A percentile compares a stretch with the other conserved stretches of the same genome.
These are phyloP conservation scores for Sinocyclocheilus rhinocerous DNA, from an alignment of 2,113 vertebrate species.

Conservation along the genomic window DNA sequence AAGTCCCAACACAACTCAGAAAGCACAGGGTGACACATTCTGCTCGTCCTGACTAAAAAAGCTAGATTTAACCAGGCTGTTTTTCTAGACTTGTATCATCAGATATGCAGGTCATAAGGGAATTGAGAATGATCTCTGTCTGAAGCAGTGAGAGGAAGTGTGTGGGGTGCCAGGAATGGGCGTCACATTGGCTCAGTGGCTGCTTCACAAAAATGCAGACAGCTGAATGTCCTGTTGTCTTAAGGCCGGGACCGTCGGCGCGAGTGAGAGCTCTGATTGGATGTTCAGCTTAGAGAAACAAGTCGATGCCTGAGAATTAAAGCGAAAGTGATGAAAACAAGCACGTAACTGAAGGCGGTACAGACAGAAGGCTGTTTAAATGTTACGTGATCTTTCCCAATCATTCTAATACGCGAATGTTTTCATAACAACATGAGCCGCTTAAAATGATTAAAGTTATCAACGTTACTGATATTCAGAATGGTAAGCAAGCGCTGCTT, in stretches of 20 bases:
- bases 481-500: too few relatives aligned
- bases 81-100: conserved; percentile 13
- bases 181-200: not conserved
- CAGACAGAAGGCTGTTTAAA: too few relatives aligned
- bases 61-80: not conserved
- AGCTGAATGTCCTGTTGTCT: not conserved
- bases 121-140: conserved; percentile 21
- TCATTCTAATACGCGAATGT: too few relatives aligned
- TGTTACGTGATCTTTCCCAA: too few relatives aligned
- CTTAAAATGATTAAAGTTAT: too few relatives aligned
- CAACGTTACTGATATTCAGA: too few relatives aligned
- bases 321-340: too few relatives aligned
- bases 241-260: not conserved
- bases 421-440: too few relatives aligned
- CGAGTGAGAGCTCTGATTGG: too few relatives aligned
- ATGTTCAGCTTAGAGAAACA: too few relatives aligned
- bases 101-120: conserved; percentile 24
- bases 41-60: not conserved
- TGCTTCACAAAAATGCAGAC: not conserved
- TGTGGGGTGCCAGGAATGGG: conserved; percentile 15
- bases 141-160: conserved; percentile 10
- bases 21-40: not conserved
- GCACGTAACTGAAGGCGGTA: too few relatives aligned
- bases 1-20: not conserved
- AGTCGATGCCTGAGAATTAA: too few relatives aligned